A percentile compares a stretch with the other conserved stretches of the same genome.
Conservation (phyloP, 2,888 invertebrate genomes). For the Scaptomyza cyrtandrae region DNA sequence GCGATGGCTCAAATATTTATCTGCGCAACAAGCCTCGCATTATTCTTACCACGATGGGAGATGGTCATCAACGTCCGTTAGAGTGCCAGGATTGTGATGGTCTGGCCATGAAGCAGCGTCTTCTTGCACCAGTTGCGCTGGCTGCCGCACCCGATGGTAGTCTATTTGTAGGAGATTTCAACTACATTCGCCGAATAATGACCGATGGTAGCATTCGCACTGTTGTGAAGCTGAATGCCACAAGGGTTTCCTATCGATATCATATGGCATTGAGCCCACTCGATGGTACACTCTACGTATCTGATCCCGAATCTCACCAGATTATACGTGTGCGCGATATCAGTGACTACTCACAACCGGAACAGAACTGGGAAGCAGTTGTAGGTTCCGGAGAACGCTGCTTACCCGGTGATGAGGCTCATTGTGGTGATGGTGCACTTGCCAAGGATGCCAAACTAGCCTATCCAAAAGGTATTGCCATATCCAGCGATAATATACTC, state of each 20-base stretch:
- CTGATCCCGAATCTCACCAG: slow-evolving; percentile 97
- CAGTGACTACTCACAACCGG: slow-evolving; percentile 92
- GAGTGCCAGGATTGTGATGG: slow-evolving; percentile 94
- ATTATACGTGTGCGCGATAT: slow-evolving; percentile 94
- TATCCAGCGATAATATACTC: slow-evolving; percentile 94
- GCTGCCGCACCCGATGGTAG: slow-evolving; percentile 96
- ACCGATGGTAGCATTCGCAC: slow-evolving; percentile 90
- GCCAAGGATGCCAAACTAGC: slow-evolving; percentile 97
- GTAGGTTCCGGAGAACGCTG: slow-evolving; percentile 98
- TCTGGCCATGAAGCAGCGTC: slow-evolving; percentile 90
- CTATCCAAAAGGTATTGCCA: slow-evolving; percentile 98
- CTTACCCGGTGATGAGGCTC: slow-evolving; percentile 95
- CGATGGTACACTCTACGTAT: slow-evolving; percentile 96
- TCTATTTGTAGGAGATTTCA: slow-evolving; percentile 97
- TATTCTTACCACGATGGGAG: slow-evolving; percentile 95
- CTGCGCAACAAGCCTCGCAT: slow-evolving; percentile 96
- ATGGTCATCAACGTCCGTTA: slow-evolving; percentile 94
- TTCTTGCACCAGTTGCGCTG: slow-evolving; percentile 96
- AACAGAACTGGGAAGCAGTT: slow-evolving; percentile 96
- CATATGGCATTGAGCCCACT: slow-evolving; percentile 98
- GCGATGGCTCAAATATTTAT: slow-evolving; percentile 98
- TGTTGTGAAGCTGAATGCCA: slow-evolving; percentile 89
- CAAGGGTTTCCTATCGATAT: slow-evolving; percentile 97
- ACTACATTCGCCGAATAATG: slow-evolving; percentile 94
- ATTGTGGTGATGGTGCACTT: slow-evolving; percentile 97